Evolutionary conservation across 2,888 invertebrate genomes (phyloP).

Genomic region (Pseudococcus longispinus): DNA sequence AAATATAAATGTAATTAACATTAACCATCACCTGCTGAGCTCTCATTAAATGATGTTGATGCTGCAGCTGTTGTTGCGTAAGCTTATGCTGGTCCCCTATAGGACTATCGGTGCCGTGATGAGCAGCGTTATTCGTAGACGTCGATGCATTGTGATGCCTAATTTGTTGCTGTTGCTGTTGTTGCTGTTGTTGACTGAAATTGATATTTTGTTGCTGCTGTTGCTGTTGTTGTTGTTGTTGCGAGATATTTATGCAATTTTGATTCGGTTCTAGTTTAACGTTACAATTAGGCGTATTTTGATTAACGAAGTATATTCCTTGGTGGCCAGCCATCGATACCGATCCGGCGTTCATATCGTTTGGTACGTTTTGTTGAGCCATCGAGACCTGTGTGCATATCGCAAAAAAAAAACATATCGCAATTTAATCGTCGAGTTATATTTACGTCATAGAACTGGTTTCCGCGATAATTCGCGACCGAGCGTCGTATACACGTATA

Average conservation of each 20-base stretch:
- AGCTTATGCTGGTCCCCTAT: conserved; percentile 38
- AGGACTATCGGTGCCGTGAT: not conserved
- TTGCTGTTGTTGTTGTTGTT: conserved; percentile 72
- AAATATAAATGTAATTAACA: conserved; percentile 11
- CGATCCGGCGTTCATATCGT: conserved; percentile 75
- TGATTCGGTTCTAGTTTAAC: conserved; percentile 13
- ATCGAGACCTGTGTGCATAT: conserved; percentile 76
- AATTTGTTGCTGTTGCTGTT: conserved; percentile 63
- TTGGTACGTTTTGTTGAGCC: conserved; percentile 65
- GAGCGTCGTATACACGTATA: not conserved
- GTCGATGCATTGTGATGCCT: conserved; percentile 4
- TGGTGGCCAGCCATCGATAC: conserved; percentile 86
- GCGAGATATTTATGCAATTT: conserved; percentile 68
- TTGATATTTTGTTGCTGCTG: conserved; percentile 75
- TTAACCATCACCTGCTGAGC: conserved; percentile 33
- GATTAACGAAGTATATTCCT: conserved; percentile 72
- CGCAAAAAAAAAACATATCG: not conserved
- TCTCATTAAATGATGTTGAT: conserved; percentile 12
- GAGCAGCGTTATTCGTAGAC: conserved; percentile 12
- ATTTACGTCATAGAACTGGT: conserved; percentile 13
- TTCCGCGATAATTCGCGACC: not conserved
- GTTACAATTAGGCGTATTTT: conserved; percentile 17
- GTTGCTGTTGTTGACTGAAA: conserved; percentile 76
- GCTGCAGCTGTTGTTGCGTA: conserved; percentile 26
- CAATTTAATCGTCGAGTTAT: not conserved